Percentiles rank a stretch among this genome's conserved stretches.
Evolutionary conservation across 2,113 vertebrate genomes (phyloP).

Genomic region (Syrrhaptes paradoxus): DNA sequence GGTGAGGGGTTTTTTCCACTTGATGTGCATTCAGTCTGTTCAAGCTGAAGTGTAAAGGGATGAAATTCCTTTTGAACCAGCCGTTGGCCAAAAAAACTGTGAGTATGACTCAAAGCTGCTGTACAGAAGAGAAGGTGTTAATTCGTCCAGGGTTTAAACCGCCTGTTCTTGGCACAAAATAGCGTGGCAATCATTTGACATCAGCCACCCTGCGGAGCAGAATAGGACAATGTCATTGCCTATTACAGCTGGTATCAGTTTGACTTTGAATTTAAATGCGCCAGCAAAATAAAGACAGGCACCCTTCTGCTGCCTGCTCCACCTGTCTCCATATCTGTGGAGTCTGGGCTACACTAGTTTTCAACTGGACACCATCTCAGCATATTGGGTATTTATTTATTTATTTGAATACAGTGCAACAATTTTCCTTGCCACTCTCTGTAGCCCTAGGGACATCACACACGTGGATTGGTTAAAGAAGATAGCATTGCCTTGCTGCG

Average conservation of each 20-base stretch:
- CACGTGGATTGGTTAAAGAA: neutral
- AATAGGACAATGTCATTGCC: neutral
- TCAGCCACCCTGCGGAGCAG: neutral
- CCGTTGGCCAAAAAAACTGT: neutral
- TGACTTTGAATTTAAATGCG: neutral
- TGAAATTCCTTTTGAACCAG: neutral
- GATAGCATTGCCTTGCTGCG: neutral
- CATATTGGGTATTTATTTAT: neutral
- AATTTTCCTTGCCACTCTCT: neutral
- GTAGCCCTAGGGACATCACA: neutral
- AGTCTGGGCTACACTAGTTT: neutral
- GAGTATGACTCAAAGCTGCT: neutral
- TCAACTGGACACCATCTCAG: neutral
- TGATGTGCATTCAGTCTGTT: neutral
- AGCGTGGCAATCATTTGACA: neutral
- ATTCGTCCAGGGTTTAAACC: neutral
- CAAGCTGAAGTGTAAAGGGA: neutral
- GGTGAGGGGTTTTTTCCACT: neutral
- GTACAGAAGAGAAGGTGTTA: neutral
- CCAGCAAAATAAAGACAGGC: neutral
- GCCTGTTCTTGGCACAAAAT: neutral
- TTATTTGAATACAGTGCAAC: neutral
- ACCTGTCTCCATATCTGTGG: neutral
- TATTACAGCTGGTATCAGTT: neutral
- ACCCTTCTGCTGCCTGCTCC: neutral